Conservation (phyloP, 2,797 vertebrate species). For the Cyprinella venusta region DNA sequence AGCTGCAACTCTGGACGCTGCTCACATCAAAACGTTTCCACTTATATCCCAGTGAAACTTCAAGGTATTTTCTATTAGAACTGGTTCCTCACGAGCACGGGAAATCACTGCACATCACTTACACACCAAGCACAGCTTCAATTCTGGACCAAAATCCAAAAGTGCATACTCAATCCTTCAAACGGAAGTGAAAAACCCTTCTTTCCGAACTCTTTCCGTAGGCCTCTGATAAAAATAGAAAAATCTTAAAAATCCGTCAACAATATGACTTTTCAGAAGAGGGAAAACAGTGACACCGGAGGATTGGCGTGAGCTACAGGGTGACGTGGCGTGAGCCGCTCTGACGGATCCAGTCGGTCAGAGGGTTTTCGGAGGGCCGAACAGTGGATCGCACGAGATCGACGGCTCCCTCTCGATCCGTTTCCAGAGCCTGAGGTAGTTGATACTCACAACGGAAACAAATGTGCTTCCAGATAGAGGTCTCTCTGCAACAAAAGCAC, state of each 20-base stretch:
- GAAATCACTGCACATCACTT: neutral
- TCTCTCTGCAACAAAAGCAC: conserved; percentile 83
- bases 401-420: conserved; percentile 77
- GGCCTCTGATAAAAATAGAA: conserved; percentile 71
- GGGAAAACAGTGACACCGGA: conserved; percentile 10
- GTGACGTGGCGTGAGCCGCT: conserved; percentile 70
- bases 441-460: conserved; percentile 85
- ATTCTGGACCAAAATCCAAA: conserved; percentile 61
- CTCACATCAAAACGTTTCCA: conserved; percentile 15
- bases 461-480: conserved; percentile 83
- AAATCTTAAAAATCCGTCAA: conserved; percentile 71
- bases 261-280: conserved; percentile 56
- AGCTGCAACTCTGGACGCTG: conserved; percentile 76
- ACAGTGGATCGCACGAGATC: conserved; percentile 61
- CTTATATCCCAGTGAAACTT: conserved; percentile 8
- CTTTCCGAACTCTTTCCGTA: conserved; percentile 68
- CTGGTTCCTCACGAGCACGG: conserved; percentile 26
- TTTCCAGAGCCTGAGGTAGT: conserved; percentile 93
- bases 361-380: conserved; percentile 58
- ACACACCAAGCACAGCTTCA: conserved; percentile 47
- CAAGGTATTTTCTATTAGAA: conserved; percentile 56
- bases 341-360: conserved; percentile 94
- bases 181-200: conserved; percentile 70
- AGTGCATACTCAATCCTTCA: conserved; percentile 79
- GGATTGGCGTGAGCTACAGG: conserved; percentile 61